A percentile compares a stretch with the other conserved stretches of the same genome.
phyloP scores from a whole-genome alignment of 2,888 invertebrate genomes.

The Antheraea assamensis region DNA sequence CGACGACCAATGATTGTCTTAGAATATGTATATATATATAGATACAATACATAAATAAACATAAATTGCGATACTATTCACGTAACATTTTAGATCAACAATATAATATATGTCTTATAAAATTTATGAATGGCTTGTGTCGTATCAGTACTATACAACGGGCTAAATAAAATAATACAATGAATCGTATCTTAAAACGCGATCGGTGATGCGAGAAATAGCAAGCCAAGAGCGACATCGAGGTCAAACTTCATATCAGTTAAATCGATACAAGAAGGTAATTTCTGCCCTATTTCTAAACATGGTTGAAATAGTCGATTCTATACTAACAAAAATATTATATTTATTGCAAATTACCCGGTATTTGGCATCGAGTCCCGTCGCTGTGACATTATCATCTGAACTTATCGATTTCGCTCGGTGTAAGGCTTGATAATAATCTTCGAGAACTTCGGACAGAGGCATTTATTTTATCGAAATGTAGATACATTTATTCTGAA shows the following conservation, averaged over 20 bases:
- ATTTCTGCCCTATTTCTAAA: neutral
- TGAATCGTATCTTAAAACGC: conserved; percentile 1
- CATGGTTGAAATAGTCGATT: conserved; percentile 26
- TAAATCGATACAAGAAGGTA: conserved; percentile 15
- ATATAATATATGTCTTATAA: neutral
- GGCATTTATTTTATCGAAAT: neutral
- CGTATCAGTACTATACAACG: neutral
- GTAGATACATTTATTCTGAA: neutral
- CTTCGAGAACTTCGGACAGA: conserved; percentile 29
- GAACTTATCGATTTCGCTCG: conserved; percentile 41
- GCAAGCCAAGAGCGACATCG: neutral
- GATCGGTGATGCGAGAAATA: neutral
- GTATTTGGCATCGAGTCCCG: neutral
- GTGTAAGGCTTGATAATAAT: conserved; percentile 39
- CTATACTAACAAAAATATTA: conserved; percentile 25
- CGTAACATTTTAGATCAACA: too few species aligned
- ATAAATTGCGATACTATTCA: too few species aligned
- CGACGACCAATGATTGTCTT: too few species aligned
- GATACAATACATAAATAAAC: too few species aligned
- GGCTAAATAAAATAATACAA: neutral
- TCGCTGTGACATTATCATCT: conserved; percentile 9
- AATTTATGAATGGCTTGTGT: neutral
- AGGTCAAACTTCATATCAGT: neutral
- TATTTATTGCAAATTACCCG: conserved; percentile 25
- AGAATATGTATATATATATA: too few species aligned